Evolutionary conservation across 1,140 invertebrate genomes (phyloP).

Genomic region (Parapsyche elsis): DNA sequence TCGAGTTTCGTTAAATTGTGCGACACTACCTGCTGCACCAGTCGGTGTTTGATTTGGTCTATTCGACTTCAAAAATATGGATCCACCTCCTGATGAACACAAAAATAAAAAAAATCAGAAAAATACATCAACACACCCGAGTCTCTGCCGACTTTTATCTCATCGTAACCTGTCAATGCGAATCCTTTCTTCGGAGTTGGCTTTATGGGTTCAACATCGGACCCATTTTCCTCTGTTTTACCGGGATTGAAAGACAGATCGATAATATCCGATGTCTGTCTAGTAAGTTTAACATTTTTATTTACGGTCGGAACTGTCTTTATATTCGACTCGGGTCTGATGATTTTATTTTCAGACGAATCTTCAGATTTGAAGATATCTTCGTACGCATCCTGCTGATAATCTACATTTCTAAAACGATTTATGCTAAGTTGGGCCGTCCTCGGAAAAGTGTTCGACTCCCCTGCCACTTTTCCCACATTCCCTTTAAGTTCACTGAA

Average conservation of each 20-base stretch:
- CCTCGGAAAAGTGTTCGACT: conserved; percentile 51
- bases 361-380: conserved; percentile 52
- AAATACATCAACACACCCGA: too few relatives aligned
- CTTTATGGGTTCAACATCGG: not conserved
- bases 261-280: conserved; percentile 68
- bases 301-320: conserved; percentile 59
- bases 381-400: conserved; percentile 40
- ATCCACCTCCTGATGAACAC: conserved; percentile 68
- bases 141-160: too few relatives aligned
- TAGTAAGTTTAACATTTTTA: conserved; percentile 57
- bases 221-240: conserved; percentile 6
- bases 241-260: conserved; percentile 65
- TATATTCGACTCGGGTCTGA: conserved; percentile 52
- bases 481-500: conserved; percentile 60
- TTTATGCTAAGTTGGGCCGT: conserved; percentile 42
- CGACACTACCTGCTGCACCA: not conserved
- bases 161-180: not conserved
- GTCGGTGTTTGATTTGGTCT: conserved; percentile 64
- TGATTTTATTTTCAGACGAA: conserved; percentile 48
- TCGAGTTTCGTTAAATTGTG: not conserved
- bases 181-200: conserved; percentile 22
- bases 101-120: not conserved
- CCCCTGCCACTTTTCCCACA: conserved; percentile 38
- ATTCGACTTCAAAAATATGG: conserved; percentile 78
- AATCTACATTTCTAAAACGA: conserved; percentile 44